Evolutionary conservation across 1,140 invertebrate species (phyloP).

Genomic region (Heliconius melpomene): DNA sequence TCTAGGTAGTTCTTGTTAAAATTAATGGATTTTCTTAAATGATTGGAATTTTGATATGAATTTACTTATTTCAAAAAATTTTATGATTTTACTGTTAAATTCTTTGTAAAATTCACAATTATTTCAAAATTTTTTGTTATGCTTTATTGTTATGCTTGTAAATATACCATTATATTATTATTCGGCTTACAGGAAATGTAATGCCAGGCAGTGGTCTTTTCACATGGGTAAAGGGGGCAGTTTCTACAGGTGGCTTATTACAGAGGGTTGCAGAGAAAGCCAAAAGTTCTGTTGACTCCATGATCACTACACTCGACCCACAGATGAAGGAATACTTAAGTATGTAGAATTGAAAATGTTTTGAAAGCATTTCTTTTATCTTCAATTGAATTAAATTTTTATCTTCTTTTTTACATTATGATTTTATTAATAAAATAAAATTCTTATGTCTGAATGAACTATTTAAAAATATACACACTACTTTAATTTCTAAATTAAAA

Average conservation of each 20-base stretch:
- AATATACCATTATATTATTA: not conserved
- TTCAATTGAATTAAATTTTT: too few relatives aligned
- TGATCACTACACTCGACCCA: conserved; percentile 94
- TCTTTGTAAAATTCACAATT: too few relatives aligned
- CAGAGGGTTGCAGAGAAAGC: conserved; percentile 86
- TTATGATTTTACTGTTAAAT: not conserved
- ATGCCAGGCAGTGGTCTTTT: conserved; percentile 81
- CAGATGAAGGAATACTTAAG: conserved; percentile 94
- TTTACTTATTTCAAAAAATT: not conserved
- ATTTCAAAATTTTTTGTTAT: too few relatives aligned
- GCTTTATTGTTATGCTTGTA: too few relatives aligned
- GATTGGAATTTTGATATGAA: too few relatives aligned
- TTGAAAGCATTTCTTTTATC: not conserved
- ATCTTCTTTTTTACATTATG: too few relatives aligned
- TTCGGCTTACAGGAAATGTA: conserved; percentile 63
- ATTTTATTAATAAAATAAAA: too few relatives aligned
- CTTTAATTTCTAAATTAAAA: too few relatives aligned
- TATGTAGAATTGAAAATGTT: conserved; percentile 55
- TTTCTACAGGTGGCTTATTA: conserved; percentile 76
- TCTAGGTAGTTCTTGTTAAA: too few relatives aligned
- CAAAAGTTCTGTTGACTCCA: conserved; percentile 90
- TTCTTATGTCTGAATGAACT: too few relatives aligned
- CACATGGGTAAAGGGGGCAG: conserved; percentile 83
- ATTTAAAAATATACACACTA: too few relatives aligned
- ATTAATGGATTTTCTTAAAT: too few relatives aligned